Evolutionary conservation across 2,888 invertebrate species (phyloP).

Genomic region (Podabrus alpinus): DNA sequence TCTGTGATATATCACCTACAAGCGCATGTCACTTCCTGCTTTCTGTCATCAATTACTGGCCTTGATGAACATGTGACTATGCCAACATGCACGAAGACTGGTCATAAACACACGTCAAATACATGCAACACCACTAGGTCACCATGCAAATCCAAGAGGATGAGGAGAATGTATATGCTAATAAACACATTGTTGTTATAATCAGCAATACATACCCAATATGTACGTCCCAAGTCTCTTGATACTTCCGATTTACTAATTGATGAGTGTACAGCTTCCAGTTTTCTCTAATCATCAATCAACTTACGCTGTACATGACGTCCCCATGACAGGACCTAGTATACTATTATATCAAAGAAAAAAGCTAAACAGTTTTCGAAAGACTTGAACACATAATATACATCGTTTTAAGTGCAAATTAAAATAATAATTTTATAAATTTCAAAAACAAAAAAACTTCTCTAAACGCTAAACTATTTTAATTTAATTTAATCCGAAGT

Average conservation of each 20-base stretch:
- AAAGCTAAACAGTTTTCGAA: constrained; percentile 5
- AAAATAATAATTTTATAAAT: constrained; percentile 10
- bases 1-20: constrained; percentile 45
- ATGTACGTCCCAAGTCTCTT: constrained; percentile 6
- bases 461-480: too few relatives aligned
- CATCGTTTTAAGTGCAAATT: background rate
- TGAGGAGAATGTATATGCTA: constrained; percentile 1
- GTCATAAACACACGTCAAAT: constrained; percentile 53
- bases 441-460: too few relatives aligned
- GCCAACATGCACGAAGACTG: constrained; percentile 55
- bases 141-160: background rate
- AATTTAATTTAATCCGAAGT: too few relatives aligned
- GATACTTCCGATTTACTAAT: constrained; percentile 39
- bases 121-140: constrained; percentile 35
- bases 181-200: background rate
- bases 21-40: constrained; percentile 45
- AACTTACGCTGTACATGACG: constrained; percentile 42
- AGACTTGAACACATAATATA: background rate
- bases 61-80: constrained; percentile 57
- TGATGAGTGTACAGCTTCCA: constrained; percentile 38
- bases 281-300: constrained; percentile 43
- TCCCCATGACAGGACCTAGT: constrained; percentile 42
- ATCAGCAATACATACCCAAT: background rate
- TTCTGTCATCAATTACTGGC: constrained; percentile 57
- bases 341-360: constrained; percentile 33